These are phyloP conservation scores for Sinodicranocentrus sp. DNA, from an alignment of 2,888 invertebrate genomes.

Conservation along the genomic window DNA sequence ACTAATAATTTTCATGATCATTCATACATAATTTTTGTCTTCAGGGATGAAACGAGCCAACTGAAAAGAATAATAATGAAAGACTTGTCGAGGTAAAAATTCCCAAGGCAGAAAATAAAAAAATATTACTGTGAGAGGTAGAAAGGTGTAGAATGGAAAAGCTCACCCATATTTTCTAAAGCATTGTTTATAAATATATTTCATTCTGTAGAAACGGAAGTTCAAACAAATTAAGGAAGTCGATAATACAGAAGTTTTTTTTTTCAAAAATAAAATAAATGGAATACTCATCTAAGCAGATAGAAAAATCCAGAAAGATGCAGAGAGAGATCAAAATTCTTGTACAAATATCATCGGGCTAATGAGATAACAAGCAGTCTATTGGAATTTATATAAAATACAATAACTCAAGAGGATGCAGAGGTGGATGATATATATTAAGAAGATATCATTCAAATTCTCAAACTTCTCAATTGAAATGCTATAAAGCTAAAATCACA, in stretches of 20 bases:
- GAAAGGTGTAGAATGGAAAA: conserved; percentile 44
- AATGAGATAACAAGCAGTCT: conserved; percentile 69
- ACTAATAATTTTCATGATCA: conserved; percentile 8
- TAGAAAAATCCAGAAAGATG: conserved; percentile 2
- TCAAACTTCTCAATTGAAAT: conserved; percentile 51
- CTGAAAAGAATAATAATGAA: conserved; percentile 8
- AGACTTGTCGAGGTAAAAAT: not conserved
- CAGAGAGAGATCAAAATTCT: conserved; percentile 6
- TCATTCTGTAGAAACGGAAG: not conserved
- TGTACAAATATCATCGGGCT: conserved; percentile 9
- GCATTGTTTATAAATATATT: too few relatives aligned
- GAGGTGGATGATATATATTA: conserved; percentile 67
- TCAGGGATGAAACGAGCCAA: conserved; percentile 3
- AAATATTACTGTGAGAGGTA: not conserved
- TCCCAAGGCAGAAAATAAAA: too few relatives aligned
- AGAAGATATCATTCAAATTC: conserved; percentile 23
- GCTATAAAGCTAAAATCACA: conserved; percentile 46
- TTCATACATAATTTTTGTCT: not conserved
- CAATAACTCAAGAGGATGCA: conserved; percentile 76
- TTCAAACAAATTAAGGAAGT: not conserved
- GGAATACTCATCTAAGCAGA: not conserved
- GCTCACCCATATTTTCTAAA: conserved; percentile 26
- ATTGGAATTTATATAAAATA: conserved; percentile 71
- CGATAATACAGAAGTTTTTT: too few relatives aligned
- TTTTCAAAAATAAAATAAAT: too few relatives aligned